phyloP scores from a whole-genome alignment of 2,797 vertebrate genomes.

The Etheostoma perlongum region DNA sequence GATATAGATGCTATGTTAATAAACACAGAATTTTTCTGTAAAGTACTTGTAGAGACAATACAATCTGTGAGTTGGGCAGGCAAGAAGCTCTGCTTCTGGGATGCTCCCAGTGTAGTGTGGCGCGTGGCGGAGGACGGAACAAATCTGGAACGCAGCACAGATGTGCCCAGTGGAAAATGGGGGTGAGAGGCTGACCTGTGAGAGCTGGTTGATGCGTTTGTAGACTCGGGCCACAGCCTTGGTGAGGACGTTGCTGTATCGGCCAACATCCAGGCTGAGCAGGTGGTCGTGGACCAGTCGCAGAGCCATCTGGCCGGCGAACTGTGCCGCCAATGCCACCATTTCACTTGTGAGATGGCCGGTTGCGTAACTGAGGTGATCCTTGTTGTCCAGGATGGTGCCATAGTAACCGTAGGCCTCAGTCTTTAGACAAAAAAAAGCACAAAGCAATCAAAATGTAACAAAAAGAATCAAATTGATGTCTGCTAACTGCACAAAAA shows the following conservation, averaged over 20 bases:
- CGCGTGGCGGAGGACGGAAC: too few relatives aligned
- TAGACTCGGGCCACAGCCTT: rapidly evolving
- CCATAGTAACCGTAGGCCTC: slow-evolving; percentile 83
- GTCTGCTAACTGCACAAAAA: neutral
- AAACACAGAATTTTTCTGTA: too few relatives aligned
- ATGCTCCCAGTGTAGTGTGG: too few relatives aligned
- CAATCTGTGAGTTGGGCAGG: too few relatives aligned
- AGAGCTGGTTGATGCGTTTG: slow-evolving; percentile 17
- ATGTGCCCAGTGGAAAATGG: too few relatives aligned
- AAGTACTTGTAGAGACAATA: too few relatives aligned
- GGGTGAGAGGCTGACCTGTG: slow-evolving; percentile 12
- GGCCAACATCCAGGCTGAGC: slow-evolving; percentile 85
- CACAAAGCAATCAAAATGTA: neutral
- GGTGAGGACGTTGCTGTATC: slow-evolving; percentile 71
- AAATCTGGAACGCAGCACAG: too few relatives aligned
- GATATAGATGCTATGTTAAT: too few relatives aligned
- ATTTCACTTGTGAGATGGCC: slow-evolving; percentile 39
- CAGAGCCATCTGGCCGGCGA: slow-evolving; percentile 90
- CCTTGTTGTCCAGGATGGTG: slow-evolving; percentile 83
- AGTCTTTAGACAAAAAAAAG: neutral
- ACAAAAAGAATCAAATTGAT: neutral
- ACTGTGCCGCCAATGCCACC: slow-evolving; percentile 79
- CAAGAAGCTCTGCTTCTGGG: too few relatives aligned
- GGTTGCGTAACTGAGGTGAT: slow-evolving; percentile 59
- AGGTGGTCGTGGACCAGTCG: slow-evolving; percentile 88